Conservation (phyloP, 2,113 vertebrate species). For the Elgaria multicarinata region DNA sequence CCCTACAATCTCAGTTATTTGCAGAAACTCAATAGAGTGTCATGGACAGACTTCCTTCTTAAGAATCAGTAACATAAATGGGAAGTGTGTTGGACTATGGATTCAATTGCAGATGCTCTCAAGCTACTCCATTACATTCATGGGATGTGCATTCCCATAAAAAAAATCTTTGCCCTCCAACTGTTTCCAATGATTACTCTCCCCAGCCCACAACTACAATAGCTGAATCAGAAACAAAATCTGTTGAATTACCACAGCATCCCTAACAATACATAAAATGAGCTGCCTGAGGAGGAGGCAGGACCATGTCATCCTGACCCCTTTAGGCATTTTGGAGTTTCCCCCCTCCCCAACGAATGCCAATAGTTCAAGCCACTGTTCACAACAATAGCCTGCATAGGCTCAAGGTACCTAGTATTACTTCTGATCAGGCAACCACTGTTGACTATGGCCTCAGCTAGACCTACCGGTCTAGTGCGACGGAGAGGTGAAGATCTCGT, state of each 20-base stretch:
- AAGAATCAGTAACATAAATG: not conserved
- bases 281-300: not conserved
- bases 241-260: not conserved
- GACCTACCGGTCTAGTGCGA: too few species aligned
- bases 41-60: not conserved
- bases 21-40: not conserved
- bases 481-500: too few species aligned
- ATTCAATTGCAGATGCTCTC: not conserved
- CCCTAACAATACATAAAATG: not conserved
- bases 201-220: not conserved
- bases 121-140: not conserved
- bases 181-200: not conserved
- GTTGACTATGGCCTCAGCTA: too few species aligned
- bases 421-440: too few species aligned
- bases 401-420: not conserved
- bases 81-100: not conserved
- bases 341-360: too few species aligned
- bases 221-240: not conserved
- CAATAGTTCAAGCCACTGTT: not conserved
- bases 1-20: not conserved
- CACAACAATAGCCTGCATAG: not conserved
- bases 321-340: not conserved
- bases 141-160: not conserved
- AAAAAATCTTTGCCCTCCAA: not conserved
- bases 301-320: not conserved